A percentile compares a stretch with the other conserved stretches of the same genome.
Conservation (phyloP, 2,113 vertebrate species). For the Otocyon megalotis region DNA sequence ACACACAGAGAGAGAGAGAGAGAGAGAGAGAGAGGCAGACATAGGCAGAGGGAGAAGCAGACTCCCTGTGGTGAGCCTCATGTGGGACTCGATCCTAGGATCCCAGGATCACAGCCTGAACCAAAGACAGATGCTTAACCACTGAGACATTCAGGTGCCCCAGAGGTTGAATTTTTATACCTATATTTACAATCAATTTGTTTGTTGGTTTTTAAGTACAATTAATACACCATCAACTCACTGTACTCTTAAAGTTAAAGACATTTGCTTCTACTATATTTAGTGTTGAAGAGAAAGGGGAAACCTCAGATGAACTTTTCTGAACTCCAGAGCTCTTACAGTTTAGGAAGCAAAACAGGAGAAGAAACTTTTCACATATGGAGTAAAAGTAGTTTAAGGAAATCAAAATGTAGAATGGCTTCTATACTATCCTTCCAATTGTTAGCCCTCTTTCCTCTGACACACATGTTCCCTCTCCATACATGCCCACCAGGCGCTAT, state of each 20-base stretch:
- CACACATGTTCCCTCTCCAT: neutral
- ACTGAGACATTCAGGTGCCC: too few species aligned
- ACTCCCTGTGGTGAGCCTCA: too few species aligned
- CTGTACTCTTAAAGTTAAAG: neutral
- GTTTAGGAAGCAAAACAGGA: neutral
- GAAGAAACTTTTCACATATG: neutral
- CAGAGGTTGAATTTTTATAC: neutral
- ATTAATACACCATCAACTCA: neutral
- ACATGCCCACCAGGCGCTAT: neutral
- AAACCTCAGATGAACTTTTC: neutral
- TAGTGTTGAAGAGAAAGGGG: neutral
- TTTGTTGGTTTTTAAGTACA: neutral
- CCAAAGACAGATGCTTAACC: too few species aligned
- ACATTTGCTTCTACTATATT: neutral
- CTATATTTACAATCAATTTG: neutral
- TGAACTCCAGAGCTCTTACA: conserved; percentile 37
- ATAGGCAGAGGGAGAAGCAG: too few species aligned
- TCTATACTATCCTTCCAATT: neutral
- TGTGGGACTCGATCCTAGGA: too few species aligned
- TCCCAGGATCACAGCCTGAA: too few species aligned
- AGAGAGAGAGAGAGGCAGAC: too few species aligned
- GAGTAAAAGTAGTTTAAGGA: neutral
- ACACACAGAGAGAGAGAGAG: too few species aligned
- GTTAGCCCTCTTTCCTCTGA: neutral
- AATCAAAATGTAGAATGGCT: neutral